Percentiles rank a stretch among this genome's conserved stretches.
phyloP scores from a whole-genome alignment of 2,888 invertebrate genomes.

The Erannis defoliaria region DNA sequence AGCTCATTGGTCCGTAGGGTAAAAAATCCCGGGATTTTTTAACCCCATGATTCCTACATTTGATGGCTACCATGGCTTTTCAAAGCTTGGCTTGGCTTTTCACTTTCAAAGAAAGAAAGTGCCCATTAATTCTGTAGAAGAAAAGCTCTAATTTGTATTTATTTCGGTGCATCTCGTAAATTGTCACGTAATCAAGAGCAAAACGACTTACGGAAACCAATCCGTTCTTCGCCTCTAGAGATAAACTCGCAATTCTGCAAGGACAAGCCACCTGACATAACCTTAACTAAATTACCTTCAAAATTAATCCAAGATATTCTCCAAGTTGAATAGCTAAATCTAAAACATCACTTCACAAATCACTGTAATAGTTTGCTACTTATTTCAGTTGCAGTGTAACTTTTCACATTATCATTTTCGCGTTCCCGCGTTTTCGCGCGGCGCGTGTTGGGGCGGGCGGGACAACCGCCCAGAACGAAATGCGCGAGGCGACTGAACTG shows the following conservation, averaged over 20 bases:
- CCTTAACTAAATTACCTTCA: conserved; percentile 53
- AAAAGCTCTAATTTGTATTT: too few species aligned
- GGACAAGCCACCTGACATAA: neutral
- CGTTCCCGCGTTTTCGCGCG: conserved; percentile 39
- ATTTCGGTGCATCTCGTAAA: too few species aligned
- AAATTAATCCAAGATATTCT: conserved; percentile 48
- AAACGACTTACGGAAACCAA: too few species aligned
- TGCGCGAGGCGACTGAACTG: conserved; percentile 57
- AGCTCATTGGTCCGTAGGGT: too few species aligned
- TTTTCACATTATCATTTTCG: conserved; percentile 40
- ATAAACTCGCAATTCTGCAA: neutral
- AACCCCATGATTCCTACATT: too few species aligned
- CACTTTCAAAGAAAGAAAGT: too few species aligned
- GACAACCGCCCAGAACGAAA: conserved; percentile 58
- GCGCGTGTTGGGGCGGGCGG: conserved; percentile 64
- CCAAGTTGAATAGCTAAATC: conserved; percentile 27
- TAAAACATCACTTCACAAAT: conserved; percentile 40
- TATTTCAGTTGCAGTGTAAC: conserved; percentile 15
- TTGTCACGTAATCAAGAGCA: too few species aligned
- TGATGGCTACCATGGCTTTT: too few species aligned
- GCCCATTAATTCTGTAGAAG: too few species aligned
- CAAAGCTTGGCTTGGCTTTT: too few species aligned
- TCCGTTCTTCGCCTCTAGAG: neutral
- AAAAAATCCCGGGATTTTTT: too few species aligned
- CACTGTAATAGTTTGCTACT: conserved; percentile 18